Percentiles rank a stretch among this genome's conserved stretches.
phyloP scores from a whole-genome alignment of 1,140 invertebrate species.

The Lucilia cuprina region DNA sequence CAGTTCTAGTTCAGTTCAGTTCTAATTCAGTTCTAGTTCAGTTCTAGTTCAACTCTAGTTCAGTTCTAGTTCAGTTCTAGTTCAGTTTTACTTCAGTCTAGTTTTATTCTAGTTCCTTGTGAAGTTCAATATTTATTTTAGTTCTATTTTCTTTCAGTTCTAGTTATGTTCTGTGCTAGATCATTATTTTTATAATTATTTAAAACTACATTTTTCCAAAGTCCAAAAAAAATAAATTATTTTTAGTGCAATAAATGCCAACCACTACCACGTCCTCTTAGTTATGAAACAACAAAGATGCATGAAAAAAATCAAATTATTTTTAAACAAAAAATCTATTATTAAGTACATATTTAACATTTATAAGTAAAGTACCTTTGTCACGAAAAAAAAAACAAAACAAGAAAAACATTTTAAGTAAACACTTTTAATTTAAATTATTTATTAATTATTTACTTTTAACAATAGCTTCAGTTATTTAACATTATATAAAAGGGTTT shows the following conservation, averaged over 20 bases:
- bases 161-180: too few species aligned
- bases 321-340: background rate
- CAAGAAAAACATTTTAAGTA: background rate
- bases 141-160: too few species aligned
- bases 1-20: too few species aligned
- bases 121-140: too few species aligned
- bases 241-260: conserved; percentile 25
- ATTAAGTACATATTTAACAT: conserved; percentile 18
- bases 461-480: background rate
- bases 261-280: conserved; percentile 10
- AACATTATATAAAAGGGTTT: conserved; percentile 10
- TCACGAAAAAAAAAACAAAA: background rate
- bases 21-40: too few species aligned
- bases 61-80: too few species aligned
- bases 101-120: too few species aligned
- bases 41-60: too few species aligned
- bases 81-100: too few species aligned
- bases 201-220: background rate
- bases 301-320: background rate
- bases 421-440: background rate
- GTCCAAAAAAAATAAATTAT: background rate
- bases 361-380: background rate
- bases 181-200: too few species aligned
- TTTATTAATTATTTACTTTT: conserved; percentile 2
- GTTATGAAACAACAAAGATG: background rate